Percentiles rank a stretch among this genome's conserved stretches.
phyloP scores from a whole-genome alignment of 2,113 vertebrate genomes.

The Pelvicachromis taeniatus region DNA sequence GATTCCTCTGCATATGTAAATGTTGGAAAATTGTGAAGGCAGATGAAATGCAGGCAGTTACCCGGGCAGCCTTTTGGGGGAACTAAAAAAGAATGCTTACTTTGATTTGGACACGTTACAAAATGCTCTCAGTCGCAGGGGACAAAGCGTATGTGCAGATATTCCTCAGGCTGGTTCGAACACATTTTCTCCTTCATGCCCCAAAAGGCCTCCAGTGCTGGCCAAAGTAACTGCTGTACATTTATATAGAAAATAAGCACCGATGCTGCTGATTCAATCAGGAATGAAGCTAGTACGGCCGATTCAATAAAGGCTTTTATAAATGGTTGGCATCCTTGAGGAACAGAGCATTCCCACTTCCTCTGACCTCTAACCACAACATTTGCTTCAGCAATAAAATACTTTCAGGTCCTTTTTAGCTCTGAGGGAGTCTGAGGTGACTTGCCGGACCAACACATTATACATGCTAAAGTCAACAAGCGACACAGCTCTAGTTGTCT shows the following conservation, averaged over 20 bases:
- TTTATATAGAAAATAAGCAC: slow-evolving; percentile 24
- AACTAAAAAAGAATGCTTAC: neutral
- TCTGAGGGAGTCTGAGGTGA: neutral
- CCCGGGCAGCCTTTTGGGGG: neutral
- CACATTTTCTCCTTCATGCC: slow-evolving; percentile 10
- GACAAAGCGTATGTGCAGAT: slow-evolving; percentile 9
- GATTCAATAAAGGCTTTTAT: slow-evolving; percentile 44
- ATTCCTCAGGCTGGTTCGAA: slow-evolving; percentile 33
- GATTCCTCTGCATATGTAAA: neutral
- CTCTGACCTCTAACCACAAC: slow-evolving; percentile 34
- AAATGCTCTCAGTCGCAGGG: slow-evolving; percentile 17
- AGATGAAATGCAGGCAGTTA: slow-evolving; percentile 20
- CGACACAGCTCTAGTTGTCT: slow-evolving; percentile 24
- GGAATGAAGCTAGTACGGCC: neutral
- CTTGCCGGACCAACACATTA: neutral
- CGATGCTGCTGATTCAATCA: slow-evolving; percentile 43
- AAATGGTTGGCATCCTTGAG: slow-evolving; percentile 21
- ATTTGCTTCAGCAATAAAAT: slow-evolving; percentile 33
- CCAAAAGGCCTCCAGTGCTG: neutral
- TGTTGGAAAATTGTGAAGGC: neutral
- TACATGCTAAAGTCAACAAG: slow-evolving; percentile 6
- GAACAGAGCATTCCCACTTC: slow-evolving; percentile 10
- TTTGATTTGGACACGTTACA: slow-evolving; percentile 19
- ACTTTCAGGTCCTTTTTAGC: slow-evolving; percentile 25
- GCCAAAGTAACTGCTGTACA: neutral